These are phyloP conservation scores for Choreutis nemorana DNA, from an alignment of 2,888 invertebrate species.

Conservation along the genomic window DNA sequence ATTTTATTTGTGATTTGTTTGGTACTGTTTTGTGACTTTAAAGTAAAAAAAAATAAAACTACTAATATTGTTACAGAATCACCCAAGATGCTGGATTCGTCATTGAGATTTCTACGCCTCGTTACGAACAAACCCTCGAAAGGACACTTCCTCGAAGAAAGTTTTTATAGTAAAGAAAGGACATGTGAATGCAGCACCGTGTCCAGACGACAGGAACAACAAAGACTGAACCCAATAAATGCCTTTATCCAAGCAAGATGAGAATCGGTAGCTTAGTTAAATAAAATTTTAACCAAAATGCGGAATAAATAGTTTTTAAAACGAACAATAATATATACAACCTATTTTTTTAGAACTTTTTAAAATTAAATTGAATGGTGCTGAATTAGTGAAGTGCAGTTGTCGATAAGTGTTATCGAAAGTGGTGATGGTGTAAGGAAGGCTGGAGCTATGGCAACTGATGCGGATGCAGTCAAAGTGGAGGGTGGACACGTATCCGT, in stretches of 20 bases:
- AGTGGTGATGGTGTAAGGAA: conserved; percentile 33
- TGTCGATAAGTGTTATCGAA: conserved; percentile 30
- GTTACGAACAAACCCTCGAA: conserved; percentile 14
- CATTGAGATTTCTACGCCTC: conserved; percentile 21
- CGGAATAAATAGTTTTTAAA: conserved; percentile 28
- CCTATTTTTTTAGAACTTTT: conserved; percentile 34
- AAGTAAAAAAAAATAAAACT: too few relatives aligned
- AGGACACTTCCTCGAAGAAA: conserved; percentile 10
- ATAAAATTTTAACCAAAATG: conserved; percentile 29
- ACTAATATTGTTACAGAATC: conserved; percentile 43
- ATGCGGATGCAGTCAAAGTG: conserved; percentile 54
- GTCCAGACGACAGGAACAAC: conserved; percentile 13
- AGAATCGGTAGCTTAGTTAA: conserved; percentile 12
- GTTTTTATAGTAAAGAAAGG: conserved; percentile 15
- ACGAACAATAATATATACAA: too few relatives aligned
- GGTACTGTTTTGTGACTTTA: conserved; percentile 13
- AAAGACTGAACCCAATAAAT: conserved; percentile 43
- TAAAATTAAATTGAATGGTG: conserved; percentile 31
- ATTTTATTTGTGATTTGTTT: conserved; percentile 6
- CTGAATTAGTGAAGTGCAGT: conserved; percentile 42
- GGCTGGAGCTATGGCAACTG: conserved; percentile 40
- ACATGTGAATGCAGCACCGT: conserved; percentile 21
- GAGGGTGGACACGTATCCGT: conserved; percentile 75
- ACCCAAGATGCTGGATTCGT: conserved; percentile 42
- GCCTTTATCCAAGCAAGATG: conserved; percentile 53